Evolutionary conservation across 2,113 vertebrate genomes (phyloP).

Genomic region (Albula goreensis): DNA sequence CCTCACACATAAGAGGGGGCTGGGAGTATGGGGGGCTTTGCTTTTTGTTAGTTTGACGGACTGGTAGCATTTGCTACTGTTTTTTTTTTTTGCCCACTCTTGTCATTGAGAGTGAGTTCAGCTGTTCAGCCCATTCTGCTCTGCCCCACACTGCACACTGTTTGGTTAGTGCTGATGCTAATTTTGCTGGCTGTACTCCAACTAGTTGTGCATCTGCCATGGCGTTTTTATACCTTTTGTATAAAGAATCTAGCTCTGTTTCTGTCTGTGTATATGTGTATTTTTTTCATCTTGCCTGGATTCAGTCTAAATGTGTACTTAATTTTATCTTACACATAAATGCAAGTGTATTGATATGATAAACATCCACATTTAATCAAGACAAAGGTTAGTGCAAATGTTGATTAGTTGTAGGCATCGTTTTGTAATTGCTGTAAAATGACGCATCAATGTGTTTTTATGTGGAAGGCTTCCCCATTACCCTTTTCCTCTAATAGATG

Average conservation of each 20-base stretch:
- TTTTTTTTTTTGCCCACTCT: not conserved
- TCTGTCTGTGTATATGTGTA: not conserved
- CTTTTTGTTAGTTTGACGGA: constrained; percentile 35
- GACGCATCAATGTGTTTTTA: not conserved
- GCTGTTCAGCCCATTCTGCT: not conserved
- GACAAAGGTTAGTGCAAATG: not conserved
- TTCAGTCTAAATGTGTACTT: too few species aligned
- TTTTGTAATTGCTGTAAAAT: not conserved
- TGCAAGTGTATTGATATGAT: not conserved
- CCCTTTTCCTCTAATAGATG: constrained; percentile 52
- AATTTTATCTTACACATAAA: too few species aligned
- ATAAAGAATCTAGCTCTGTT: not conserved
- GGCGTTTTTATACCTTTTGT: not conserved
- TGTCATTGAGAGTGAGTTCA: not conserved
- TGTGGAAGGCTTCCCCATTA: not conserved
- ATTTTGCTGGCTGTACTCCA: not conserved
- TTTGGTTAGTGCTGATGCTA: not conserved
- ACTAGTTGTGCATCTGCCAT: not conserved
- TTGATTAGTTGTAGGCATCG: not conserved
- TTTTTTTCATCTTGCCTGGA: too few species aligned
- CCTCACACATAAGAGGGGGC: constrained; percentile 15
- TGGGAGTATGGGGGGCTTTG: not conserved
- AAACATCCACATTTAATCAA: not conserved
- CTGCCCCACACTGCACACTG: not conserved
- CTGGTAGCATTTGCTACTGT: constrained; percentile 12